These are phyloP conservation scores for Apodemus sylvaticus DNA, from an alignment of 2,113 vertebrate species.

Conservation along the genomic window DNA sequence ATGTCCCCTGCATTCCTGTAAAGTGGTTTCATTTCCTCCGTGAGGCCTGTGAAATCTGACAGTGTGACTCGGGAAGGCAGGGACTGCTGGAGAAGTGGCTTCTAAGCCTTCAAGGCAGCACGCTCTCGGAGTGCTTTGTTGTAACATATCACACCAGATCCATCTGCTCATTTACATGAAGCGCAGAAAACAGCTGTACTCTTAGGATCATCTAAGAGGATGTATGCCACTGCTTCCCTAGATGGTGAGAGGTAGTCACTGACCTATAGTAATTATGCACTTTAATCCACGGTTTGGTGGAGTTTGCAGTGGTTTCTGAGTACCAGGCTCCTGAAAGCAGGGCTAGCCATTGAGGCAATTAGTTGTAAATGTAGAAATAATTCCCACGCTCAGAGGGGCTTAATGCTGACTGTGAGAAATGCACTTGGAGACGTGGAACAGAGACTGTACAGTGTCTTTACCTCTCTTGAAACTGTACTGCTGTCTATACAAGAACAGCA, in stretches of 20 bases:
- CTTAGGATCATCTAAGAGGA: conserved; percentile 47
- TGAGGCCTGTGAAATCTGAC: conserved; percentile 40
- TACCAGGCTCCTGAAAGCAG: background rate
- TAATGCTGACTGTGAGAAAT: background rate
- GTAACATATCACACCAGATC: conserved; percentile 24
- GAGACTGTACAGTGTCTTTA: background rate
- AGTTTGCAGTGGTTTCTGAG: background rate
- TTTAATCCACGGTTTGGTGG: background rate
- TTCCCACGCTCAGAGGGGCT: background rate
- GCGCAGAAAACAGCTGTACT: conserved; percentile 51
- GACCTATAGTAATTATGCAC: conserved; percentile 8
- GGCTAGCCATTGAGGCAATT: background rate
- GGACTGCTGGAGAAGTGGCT: background rate
- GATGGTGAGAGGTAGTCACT: background rate
- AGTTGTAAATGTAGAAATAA: background rate
- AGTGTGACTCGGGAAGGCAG: background rate
- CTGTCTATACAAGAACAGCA: background rate
- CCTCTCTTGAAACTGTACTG: background rate
- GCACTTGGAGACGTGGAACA: no score
- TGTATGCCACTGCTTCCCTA: background rate
- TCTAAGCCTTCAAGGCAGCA: background rate
- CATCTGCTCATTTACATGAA: conserved; percentile 59
- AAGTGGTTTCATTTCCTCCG: conserved; percentile 13
- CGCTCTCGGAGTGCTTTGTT: conserved; percentile 42
- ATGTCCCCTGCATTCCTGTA: background rate